Evolutionary conservation across 2,113 vertebrate genomes (phyloP).

Genomic region (Platysternon megacephalum): DNA sequence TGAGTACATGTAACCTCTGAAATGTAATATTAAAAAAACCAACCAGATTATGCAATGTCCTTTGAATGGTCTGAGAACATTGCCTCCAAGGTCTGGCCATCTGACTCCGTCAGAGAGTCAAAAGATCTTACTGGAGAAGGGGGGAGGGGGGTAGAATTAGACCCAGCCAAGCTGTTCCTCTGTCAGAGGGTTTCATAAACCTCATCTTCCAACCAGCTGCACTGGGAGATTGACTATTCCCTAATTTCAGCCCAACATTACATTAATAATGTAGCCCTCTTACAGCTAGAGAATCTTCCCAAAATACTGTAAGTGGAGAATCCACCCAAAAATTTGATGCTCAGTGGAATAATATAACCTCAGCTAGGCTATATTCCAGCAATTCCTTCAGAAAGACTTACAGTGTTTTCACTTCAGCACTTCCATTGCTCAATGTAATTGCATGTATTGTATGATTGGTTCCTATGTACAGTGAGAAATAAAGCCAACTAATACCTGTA

Average conservation of each 20-base stretch:
- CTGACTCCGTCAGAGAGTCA: background rate
- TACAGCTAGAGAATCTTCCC: background rate
- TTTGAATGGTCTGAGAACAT: background rate
- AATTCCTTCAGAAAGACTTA: background rate
- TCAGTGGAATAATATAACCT: rapidly evolving
- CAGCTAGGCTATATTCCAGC: background rate
- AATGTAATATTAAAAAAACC: background rate
- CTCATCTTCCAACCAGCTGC: background rate
- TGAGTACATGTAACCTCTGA: background rate
- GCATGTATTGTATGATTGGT: background rate
- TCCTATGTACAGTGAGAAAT: background rate
- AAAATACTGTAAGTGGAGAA: background rate
- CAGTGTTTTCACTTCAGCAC: background rate
- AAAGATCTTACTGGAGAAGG: background rate
- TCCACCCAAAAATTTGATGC: background rate
- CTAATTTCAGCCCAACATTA: background rate
- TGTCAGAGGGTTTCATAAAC: background rate
- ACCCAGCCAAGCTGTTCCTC: background rate
- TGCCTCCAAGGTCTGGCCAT: background rate
- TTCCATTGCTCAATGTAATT: background rate
- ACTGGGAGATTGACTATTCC: background rate
- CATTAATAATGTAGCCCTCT: background rate
- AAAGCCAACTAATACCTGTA: background rate
- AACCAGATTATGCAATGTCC: background rate
- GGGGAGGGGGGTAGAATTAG: background rate